These are phyloP conservation scores for Lacanobia oleracea DNA, from an alignment of 2,888 invertebrate genomes.

Conservation along the genomic window DNA sequence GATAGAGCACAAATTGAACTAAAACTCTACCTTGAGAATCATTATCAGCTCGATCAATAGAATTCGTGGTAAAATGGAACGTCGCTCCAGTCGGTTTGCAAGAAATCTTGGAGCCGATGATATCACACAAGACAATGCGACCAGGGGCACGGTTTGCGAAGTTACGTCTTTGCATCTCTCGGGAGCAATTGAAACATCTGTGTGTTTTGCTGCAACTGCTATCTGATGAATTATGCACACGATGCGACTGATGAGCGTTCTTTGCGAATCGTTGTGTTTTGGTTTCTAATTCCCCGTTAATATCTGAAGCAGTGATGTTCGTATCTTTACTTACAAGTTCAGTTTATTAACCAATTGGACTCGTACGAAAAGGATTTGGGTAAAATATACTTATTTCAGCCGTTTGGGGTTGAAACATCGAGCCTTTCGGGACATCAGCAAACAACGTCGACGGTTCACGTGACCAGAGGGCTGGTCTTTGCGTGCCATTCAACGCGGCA, in stretches of 20 bases:
- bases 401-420: too few species aligned
- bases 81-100: not conserved
- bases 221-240: not conserved
- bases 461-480: too few species aligned
- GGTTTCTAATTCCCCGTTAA: constrained; percentile 5
- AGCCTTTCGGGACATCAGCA: too few species aligned
- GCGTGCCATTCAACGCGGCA: too few species aligned
- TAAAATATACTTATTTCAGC: too few species aligned
- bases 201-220: not conserved
- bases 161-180: not conserved
- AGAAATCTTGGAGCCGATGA: constrained; percentile 9
- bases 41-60: not conserved
- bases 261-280: constrained; percentile 1
- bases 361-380: not conserved
- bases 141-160: not conserved
- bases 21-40: constrained; percentile 13
- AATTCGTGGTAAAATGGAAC: not conserved
- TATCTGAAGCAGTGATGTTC: constrained; percentile 35
- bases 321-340: constrained; percentile 3
- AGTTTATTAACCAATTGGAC: not conserved
- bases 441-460: too few species aligned
- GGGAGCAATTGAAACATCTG: not conserved
- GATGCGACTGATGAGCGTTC: not conserved
- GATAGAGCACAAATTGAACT: constrained; percentile 10
- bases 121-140: constrained; percentile 8